Percentiles rank a stretch among this genome's conserved stretches.
Conservation (phyloP, 2,113 vertebrate species). For the Mus pahari region DNA sequence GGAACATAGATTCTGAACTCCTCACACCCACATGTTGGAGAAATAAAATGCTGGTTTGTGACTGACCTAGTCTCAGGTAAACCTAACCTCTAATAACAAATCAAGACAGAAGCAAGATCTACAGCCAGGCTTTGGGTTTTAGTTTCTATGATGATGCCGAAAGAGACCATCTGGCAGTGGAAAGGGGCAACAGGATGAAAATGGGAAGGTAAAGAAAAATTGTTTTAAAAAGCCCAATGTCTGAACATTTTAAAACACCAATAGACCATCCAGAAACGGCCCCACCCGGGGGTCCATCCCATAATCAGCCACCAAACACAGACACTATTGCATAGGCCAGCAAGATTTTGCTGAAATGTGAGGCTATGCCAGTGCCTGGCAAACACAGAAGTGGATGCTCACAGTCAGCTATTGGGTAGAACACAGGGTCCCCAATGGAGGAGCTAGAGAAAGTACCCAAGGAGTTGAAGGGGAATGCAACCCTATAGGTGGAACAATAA, state of each 20-base stretch:
- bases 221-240: background rate
- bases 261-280: too few species aligned
- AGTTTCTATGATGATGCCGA: background rate
- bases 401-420: too few species aligned
- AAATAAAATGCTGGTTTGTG: background rate
- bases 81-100: background rate
- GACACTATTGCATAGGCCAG: too few species aligned
- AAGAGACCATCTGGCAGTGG: background rate
- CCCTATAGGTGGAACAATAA: too few species aligned
- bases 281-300: too few species aligned
- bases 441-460: too few species aligned
- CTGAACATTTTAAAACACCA: constrained; percentile 50
- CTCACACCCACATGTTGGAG: background rate
- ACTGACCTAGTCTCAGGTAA: background rate
- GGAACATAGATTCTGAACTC: background rate
- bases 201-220: background rate
- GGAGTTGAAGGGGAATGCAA: too few species aligned
- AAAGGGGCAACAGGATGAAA: background rate
- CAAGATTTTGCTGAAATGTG: too few species aligned
- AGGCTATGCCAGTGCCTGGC: too few species aligned
- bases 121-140: background rate
- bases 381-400: too few species aligned
- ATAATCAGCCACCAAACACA: too few species aligned
- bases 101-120: background rate
- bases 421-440: too few species aligned